A percentile compares a stretch with the other conserved stretches of the same genome.
phyloP scores from a whole-genome alignment of 2,797 vertebrate genomes.

The Cynodonichthys magdalenae region DNA sequence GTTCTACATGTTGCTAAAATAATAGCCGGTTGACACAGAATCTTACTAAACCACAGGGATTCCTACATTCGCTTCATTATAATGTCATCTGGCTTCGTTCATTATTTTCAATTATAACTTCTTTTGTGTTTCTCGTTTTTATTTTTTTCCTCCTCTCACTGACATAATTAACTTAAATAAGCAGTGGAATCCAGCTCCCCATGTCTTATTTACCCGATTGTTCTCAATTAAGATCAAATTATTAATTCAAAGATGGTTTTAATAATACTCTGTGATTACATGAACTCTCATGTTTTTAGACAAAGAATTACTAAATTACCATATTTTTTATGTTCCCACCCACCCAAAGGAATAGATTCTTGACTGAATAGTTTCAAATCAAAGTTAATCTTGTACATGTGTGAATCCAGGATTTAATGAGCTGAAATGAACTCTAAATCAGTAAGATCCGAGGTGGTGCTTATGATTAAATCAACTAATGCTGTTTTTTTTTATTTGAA shows the following conservation, averaged over 20 bases:
- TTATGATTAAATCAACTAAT: slow-evolving; percentile 14
- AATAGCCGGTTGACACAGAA: slow-evolving; percentile 48
- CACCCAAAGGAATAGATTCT: slow-evolving; percentile 32
- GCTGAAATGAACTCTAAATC: slow-evolving; percentile 40
- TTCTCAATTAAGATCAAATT: slow-evolving; percentile 77
- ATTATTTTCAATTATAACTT: slow-evolving; percentile 71
- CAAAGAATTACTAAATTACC: slow-evolving; percentile 63
- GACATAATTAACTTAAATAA: slow-evolving; percentile 71
- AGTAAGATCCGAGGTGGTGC: slow-evolving; percentile 60
- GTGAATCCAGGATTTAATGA: slow-evolving; percentile 37
- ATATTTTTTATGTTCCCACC: slow-evolving; percentile 47
- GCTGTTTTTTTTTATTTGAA: slow-evolving; percentile 32
- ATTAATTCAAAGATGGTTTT: slow-evolving; percentile 71
- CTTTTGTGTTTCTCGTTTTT: slow-evolving; percentile 43
- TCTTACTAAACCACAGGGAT: slow-evolving; percentile 66
- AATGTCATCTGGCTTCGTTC: slow-evolving; percentile 61
- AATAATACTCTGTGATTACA: slow-evolving; percentile 68
- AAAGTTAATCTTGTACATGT: slow-evolving; percentile 45
- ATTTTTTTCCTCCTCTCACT: slow-evolving; percentile 25
- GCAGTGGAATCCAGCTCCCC: slow-evolving; percentile 47
- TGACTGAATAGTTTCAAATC: slow-evolving; percentile 45
- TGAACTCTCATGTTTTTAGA: slow-evolving; percentile 66
- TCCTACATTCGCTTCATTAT: slow-evolving; percentile 67
- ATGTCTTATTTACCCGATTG: slow-evolving; percentile 71
- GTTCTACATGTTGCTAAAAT: slow-evolving; percentile 60